Evolutionary conservation across 2,888 invertebrate species (phyloP).

Genomic region (Sepiola atlantica): DNA sequence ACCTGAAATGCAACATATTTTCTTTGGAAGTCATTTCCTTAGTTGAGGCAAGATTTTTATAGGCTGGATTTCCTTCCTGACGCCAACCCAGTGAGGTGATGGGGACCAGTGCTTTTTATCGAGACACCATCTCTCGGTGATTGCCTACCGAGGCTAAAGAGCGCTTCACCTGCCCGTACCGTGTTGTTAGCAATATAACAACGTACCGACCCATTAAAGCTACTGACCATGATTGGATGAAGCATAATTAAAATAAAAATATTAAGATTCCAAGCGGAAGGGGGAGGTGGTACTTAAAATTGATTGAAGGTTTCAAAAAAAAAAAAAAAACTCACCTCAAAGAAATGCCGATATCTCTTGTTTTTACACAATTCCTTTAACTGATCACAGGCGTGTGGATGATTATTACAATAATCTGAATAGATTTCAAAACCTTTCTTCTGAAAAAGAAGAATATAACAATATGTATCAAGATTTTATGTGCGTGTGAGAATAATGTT

Average conservation of each 20-base stretch:
- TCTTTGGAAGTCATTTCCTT: too few relatives aligned
- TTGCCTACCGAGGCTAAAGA: too few relatives aligned
- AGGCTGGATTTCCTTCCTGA: too few relatives aligned
- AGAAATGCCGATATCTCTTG: conserved; percentile 83
- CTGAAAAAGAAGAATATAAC: conserved; percentile 74
- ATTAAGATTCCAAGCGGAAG: background rate
- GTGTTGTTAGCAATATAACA: too few relatives aligned
- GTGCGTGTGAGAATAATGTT: too few relatives aligned
- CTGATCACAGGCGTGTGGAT: conserved; percentile 85
- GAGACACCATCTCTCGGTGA: too few relatives aligned
- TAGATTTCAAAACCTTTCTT: conserved; percentile 87
- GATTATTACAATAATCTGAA: conserved; percentile 91
- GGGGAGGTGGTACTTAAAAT: background rate
- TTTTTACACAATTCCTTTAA: conserved; percentile 82
- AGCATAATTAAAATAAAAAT: background rate
- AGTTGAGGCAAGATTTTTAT: too few relatives aligned
- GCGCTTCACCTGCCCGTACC: too few relatives aligned
- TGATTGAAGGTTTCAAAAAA: background rate
- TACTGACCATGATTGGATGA: background rate
- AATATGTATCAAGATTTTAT: conserved; percentile 21
- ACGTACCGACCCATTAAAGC: too few relatives aligned
- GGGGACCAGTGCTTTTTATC: too few relatives aligned
- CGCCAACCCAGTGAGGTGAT: too few relatives aligned
- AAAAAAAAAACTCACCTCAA: conserved; percentile 77
- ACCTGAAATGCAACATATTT: too few relatives aligned